Evolutionary conservation across 2,888 invertebrate species (phyloP), one percentile per base, ranked within the genome.

Genomic region (Orthonychiurus folsomi): DNA sequence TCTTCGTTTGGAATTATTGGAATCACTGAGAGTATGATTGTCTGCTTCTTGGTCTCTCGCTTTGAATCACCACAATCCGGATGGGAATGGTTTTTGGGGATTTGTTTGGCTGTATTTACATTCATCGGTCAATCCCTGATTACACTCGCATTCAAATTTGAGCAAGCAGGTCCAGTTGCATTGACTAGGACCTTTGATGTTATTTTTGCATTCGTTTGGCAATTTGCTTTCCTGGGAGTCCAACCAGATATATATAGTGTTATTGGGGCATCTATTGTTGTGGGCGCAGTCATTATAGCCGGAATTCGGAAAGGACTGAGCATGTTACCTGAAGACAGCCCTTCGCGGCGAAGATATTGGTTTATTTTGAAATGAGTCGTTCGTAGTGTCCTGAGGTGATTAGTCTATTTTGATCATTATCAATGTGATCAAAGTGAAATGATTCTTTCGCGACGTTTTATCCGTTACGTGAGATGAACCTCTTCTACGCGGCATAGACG

Each of bases 111-210:
- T n/a, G 52, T 61, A 28, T 47, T 70, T 18, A 66, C 70, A 2
- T 70, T 69, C 50, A 63, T 62, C 5, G 66, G 67, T 20, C 70
- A 70, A 53, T 63, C 64, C 57, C 59, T 66, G 24, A 66, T 71
- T 52, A 71, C 69, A 9, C 52, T 67, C 2, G 68, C 69, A 15
- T 59, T 71, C 2, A 69, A 69, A 48, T 68, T 62, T 60, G 69
- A 69, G 53, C 62, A 69, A 26, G 69, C 71, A 3, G 71, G 71
- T 20, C 66, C 67, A 28, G 64, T 71, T 15, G 63, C 70, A 1
- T 54, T 69, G 23, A 67, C 68, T 15, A 55, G 69, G 27, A 69
- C 69, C 20, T 62, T 59, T 20, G 70, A 70, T 50, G 70, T 70
- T 2, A 59, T 69, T 12, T 65, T 63, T 28, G 60, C 63, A 20